Evolutionary conservation across 2,797 vertebrate genomes (phyloP), one percentile per base, ranked within the genome.

Genomic region (Erpetoichthys calabaricus): DNA sequence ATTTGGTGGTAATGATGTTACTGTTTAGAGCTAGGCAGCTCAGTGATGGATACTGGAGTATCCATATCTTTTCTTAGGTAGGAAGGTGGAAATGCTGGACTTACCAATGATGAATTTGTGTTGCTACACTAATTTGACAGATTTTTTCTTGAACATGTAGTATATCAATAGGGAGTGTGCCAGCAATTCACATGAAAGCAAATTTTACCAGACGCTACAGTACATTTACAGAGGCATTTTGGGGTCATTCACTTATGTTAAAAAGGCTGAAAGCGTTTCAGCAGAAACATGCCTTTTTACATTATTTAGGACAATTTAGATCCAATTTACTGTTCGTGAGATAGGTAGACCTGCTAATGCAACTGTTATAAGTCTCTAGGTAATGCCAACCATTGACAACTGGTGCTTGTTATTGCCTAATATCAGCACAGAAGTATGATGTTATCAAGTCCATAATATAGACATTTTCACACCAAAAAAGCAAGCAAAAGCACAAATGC

Each of bases 321-420:
- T 54, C 58, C 58, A 59, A 53, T 59, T 10, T 46, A 45, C 53
- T 54, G 51, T 25, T 54, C 53, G 42, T 42, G 53, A 42, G 44
- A 55, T 49, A 42, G 57, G n/a, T 47, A 25, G 60, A 43, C 52
- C 45, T 43, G 43, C 60, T 61, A 54, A 61, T 47, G 60, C 51
- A 55, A 49, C 45, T 58, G 56, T 45, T 42, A 44, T 8, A 47
- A 56, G 57, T 45, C 54, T 45, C 10, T 55, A 51, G 52, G 51
- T 58, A 62, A 58, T 57, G 51, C 56, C 51, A 52, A 44, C 50
- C 43, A 51, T 8, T 52, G 49, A 58, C 49, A 43, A 55, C 47
- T 42, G 51, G 43, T 45, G 57, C 60, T 55, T 62, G 45, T 57
- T 62, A 57, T 42, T 50, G 25, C n/a, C 47, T 49, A 49, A 49